A percentile compares a stretch with the other conserved stretches of the same genome.
phyloP scores from a whole-genome alignment of 1,140 invertebrate species.

The Arctopsyche grandis region DNA sequence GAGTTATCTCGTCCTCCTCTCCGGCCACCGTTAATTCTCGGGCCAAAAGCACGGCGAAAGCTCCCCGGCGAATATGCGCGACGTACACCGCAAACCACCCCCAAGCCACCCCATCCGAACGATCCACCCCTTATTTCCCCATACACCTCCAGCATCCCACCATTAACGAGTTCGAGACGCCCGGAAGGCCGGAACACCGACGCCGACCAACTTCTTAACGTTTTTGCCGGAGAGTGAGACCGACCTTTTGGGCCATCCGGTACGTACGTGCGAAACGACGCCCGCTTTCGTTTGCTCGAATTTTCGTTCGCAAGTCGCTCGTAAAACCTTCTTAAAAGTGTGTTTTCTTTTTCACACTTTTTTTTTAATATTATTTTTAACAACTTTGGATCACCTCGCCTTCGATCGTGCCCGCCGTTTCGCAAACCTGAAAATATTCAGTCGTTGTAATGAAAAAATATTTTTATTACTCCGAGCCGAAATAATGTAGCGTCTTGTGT shows the following conservation, averaged over 20 bases:
- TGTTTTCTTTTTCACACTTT: not conserved
- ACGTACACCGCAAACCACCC: too few relatives aligned
- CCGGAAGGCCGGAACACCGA: not conserved
- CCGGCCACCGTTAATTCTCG: not conserved
- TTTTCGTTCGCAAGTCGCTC: slow-evolving; percentile 7
- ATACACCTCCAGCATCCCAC: too few relatives aligned
- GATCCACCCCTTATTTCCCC: not conserved
- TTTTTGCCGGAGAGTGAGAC: slow-evolving; percentile 8
- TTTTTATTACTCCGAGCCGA: too few relatives aligned
- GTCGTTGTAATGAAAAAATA: too few relatives aligned
- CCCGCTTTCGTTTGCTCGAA: not conserved
- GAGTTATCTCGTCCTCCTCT: slow-evolving; percentile 29
- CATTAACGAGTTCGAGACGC: slow-evolving; percentile 4
- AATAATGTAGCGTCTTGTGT: not conserved
- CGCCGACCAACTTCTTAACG: not conserved
- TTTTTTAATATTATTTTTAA: not conserved
- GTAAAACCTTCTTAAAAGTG: slow-evolving; percentile 12
- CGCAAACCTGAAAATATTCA: too few relatives aligned
- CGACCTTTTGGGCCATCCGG: not conserved
- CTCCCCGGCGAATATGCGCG: not conserved
- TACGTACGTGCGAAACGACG: slow-evolving; percentile 6
- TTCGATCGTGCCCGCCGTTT: too few relatives aligned
- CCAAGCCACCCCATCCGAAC: not conserved
- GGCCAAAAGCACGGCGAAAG: not conserved
- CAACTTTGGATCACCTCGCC: too few relatives aligned